Evolutionary conservation across 2,888 invertebrate genomes (phyloP).

Genomic region (Deilephila porcellus): DNA sequence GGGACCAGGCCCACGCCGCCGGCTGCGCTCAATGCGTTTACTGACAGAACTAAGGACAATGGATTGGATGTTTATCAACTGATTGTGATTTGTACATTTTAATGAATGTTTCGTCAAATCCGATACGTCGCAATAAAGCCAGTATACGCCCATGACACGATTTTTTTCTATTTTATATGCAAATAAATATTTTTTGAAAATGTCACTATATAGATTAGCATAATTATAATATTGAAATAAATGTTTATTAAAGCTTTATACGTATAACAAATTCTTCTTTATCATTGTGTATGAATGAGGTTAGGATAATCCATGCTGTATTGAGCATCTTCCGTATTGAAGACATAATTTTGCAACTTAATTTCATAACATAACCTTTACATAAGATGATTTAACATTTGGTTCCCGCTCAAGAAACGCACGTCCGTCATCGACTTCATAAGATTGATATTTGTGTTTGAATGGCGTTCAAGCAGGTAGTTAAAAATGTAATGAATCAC

Average conservation of each 20-base stretch:
- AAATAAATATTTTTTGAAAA: not conserved
- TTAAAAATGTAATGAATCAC: conserved; percentile 59
- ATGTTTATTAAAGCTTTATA: not conserved
- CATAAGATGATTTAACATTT: conserved; percentile 17
- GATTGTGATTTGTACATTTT: not conserved
- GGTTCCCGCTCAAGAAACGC: conserved; percentile 2
- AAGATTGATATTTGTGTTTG: conserved; percentile 24
- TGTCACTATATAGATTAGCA: not conserved
- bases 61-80: conserved; percentile 28
- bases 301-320: not conserved
- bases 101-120: not conserved
- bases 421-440: conserved; percentile 9
- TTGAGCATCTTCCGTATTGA: conserved; percentile 27
- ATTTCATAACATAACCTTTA: conserved; percentile 25
- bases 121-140: not conserved
- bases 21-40: conserved; percentile 65
- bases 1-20: conserved; percentile 70
- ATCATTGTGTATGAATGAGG: conserved; percentile 3
- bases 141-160: conserved; percentile 7
- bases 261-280: not conserved
- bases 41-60: conserved; percentile 64
- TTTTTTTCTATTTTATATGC: not conserved
- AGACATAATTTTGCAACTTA: conserved; percentile 20
- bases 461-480: conserved; percentile 26
- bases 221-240: not conserved